A percentile compares a stretch with the other conserved stretches of the same genome.
Evolutionary conservation across 2,797 vertebrate species (phyloP).

Genomic region (Serranus cabrilla): DNA sequence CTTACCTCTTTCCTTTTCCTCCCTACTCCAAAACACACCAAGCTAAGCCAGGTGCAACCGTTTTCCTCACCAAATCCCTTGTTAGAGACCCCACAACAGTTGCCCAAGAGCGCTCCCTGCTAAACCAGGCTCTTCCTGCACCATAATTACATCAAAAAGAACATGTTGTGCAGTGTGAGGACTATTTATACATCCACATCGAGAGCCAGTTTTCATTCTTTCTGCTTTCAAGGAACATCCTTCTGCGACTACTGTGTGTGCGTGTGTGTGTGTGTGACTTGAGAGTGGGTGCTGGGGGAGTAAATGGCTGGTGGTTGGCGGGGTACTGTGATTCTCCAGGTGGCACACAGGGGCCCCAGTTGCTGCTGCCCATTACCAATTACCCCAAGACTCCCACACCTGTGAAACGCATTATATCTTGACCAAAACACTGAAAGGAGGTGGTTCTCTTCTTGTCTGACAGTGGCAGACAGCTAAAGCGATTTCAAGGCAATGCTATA

Average conservation of each 20-base stretch:
- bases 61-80: slow-evolving; percentile 75
- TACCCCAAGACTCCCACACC: slow-evolving; percentile 75
- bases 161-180: slow-evolving; percentile 79
- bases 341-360: slow-evolving; percentile 74
- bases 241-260: slow-evolving; percentile 62
- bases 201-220: slow-evolving; percentile 76
- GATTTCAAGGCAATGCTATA: slow-evolving; percentile 78
- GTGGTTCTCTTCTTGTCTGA: slow-evolving; percentile 70
- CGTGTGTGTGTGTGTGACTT: slow-evolving; percentile 21
- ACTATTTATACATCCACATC: slow-evolving; percentile 80
- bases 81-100: slow-evolving; percentile 73
- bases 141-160: slow-evolving; percentile 84
- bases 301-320: slow-evolving; percentile 66
- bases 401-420: slow-evolving; percentile 83
- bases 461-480: slow-evolving; percentile 79
- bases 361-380: slow-evolving; percentile 71
- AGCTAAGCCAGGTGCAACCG: slow-evolving; percentile 77
- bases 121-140: slow-evolving; percentile 79
- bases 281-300: slow-evolving; percentile 40
- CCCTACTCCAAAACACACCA: slow-evolving; percentile 44
- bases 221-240: slow-evolving; percentile 82
- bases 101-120: slow-evolving; percentile 72
- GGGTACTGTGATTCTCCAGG: slow-evolving; percentile 76
- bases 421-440: slow-evolving; percentile 75
- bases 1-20: slow-evolving; percentile 37